Percentiles rank a stretch among this genome's conserved stretches.
Evolutionary conservation across 2,797 vertebrate species (phyloP).

Genomic region (Spinibarbus caldwelli): DNA sequence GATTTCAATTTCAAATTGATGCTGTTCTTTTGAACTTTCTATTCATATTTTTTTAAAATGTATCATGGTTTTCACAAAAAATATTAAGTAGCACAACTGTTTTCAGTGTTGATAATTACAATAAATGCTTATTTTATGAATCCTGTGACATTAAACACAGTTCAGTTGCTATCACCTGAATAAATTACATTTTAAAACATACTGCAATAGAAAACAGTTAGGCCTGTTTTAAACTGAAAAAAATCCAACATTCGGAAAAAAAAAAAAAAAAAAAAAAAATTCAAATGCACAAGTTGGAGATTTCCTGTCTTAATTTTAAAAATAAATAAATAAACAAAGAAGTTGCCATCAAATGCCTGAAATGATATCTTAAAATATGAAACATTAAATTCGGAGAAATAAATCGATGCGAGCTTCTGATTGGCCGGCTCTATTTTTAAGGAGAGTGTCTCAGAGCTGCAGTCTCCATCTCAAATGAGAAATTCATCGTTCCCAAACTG

Average conservation of each 20-base stretch:
- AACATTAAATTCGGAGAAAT: background rate
- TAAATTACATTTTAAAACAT: too few relatives aligned
- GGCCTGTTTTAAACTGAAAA: background rate
- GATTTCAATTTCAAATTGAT: too few relatives aligned
- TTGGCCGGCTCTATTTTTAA: constrained; percentile 37
- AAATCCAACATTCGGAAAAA: background rate
- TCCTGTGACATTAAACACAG: background rate
- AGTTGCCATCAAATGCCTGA: background rate
- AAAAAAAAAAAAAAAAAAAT: too few relatives aligned
- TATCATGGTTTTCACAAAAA: background rate
- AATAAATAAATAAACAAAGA: background rate
- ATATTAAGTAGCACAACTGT: background rate
- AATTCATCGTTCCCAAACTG: constrained; percentile 57
- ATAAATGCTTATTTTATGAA: background rate
- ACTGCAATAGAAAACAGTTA: too few relatives aligned
- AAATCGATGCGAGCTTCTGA: constrained; percentile 6
- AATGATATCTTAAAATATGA: background rate
- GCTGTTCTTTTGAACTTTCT: background rate
- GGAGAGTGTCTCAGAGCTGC: background rate
- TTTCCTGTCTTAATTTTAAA: background rate
- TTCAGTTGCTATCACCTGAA: too few relatives aligned
- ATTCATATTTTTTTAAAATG: background rate
- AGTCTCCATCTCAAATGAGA: constrained; percentile 39
- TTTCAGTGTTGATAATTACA: background rate
- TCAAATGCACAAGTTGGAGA: background rate